Conservation (phyloP, 2,888 invertebrate genomes). For the Eupithecia subumbrata region DNA sequence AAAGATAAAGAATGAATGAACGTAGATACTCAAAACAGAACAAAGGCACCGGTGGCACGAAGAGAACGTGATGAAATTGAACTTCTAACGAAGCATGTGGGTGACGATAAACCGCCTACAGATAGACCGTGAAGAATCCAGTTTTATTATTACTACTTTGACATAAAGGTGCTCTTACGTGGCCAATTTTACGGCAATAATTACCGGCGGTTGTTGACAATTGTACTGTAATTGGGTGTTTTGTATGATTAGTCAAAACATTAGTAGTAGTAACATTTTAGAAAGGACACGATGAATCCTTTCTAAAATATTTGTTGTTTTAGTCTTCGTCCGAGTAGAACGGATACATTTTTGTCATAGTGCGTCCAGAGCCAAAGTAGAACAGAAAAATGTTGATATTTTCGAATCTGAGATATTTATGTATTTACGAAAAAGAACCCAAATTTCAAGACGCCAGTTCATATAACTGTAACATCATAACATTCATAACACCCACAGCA, state of each 20-base stretch:
- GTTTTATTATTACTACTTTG: slow-evolving; percentile 46
- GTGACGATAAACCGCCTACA: slow-evolving; percentile 54
- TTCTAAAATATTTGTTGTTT: neutral
- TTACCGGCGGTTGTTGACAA: neutral
- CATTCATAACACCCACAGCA: slow-evolving; percentile 40
- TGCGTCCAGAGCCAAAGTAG: neutral
- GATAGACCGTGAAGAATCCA: slow-evolving; percentile 48
- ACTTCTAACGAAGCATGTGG: slow-evolving; percentile 51
- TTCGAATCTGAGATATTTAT: neutral
- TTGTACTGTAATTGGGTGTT: neutral
- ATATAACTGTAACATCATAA: slow-evolving; percentile 27
- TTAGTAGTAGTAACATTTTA: too few relatives aligned
- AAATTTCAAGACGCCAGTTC: neutral
- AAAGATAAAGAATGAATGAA: neutral
- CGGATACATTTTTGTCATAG: neutral
- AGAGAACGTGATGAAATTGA: slow-evolving; percentile 47
- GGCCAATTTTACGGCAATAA: slow-evolving; percentile 2
- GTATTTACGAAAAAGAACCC: neutral
- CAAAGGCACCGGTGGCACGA: slow-evolving; percentile 42
- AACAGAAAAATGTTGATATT: neutral
- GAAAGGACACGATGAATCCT: too few relatives aligned
- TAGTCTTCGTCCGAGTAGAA: neutral
- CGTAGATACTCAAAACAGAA: slow-evolving; percentile 24
- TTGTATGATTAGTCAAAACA: neutral
- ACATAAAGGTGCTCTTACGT: slow-evolving; percentile 31